Conservation (phyloP, 30 jellyfish, hydroid and myxozoan genomes). For the Pseudorhiza aurosa region DNA sequence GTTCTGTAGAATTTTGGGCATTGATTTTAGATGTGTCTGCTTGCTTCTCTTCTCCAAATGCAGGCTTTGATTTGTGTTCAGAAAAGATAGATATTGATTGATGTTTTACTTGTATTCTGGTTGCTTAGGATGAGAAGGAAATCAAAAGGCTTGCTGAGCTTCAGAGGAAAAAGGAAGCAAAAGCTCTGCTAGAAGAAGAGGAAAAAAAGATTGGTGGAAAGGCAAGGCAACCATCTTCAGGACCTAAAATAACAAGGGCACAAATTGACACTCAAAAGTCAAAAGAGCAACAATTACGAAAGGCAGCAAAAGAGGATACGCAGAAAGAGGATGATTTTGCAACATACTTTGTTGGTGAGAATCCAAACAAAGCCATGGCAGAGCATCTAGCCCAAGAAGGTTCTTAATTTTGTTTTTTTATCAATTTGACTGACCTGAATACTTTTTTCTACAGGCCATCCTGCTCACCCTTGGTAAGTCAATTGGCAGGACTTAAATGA, state of each 20-base stretch:
- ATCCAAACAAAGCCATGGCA: conserved; percentile 89
- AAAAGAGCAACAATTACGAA: conserved; percentile 34
- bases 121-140: conserved; percentile 82
- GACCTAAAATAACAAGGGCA: conserved; percentile 78
- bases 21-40: no score
- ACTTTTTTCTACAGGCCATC: neutral
- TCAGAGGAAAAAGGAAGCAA: conserved; percentile 72
- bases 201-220: conserved; percentile 32
- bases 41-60: no score
- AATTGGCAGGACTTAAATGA: no score
- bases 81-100: no score
- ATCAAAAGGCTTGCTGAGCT: conserved; percentile 64
- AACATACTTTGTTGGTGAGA: conserved; percentile 64
- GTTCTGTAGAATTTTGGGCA: no score
- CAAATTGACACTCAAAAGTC: conserved; percentile 65
- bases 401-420: neutral
- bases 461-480: no score
- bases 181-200: conserved; percentile 76
- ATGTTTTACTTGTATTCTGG: no score
- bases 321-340: conserved; percentile 32
- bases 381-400: conserved; percentile 74
- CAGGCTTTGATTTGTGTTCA: no score
- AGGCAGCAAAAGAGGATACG: conserved; percentile 28
- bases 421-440: neutral
- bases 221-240: conserved; percentile 20